Evolutionary conservation across 2,888 invertebrate species (phyloP).

Genomic region (Fissipunctia ypsillon): DNA sequence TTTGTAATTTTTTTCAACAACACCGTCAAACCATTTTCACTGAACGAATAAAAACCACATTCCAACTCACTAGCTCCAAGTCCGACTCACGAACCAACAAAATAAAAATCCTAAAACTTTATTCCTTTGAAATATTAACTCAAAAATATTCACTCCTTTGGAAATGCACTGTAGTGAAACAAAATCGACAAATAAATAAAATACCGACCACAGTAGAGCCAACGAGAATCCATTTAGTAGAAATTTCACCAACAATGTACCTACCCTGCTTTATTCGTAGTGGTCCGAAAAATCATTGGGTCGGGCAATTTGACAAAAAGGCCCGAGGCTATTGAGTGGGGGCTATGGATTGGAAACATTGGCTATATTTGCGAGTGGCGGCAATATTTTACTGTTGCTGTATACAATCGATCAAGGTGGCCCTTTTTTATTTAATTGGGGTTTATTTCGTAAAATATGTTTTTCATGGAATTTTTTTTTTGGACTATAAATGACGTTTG

Average conservation of each 20-base stretch:
- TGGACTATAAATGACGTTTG: background rate
- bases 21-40: background rate
- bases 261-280: constrained; percentile 40
- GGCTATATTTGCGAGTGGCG: constrained; percentile 26
- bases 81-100: background rate
- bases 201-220: constrained; percentile 28
- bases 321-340: constrained; percentile 35
- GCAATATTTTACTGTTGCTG: constrained; percentile 34
- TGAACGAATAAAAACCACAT: background rate
- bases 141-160: constrained; percentile 25
- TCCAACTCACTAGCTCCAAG: constrained; percentile 10
- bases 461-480: background rate
- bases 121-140: constrained; percentile 23
- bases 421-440: constrained; percentile 8
- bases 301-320: constrained; percentile 52
- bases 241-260: constrained; percentile 37
- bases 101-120: background rate
- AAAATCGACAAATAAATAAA: constrained; percentile 46
- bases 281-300: constrained; percentile 47
- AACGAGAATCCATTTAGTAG: constrained; percentile 46
- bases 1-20: background rate
- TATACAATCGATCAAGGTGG: constrained; percentile 27
- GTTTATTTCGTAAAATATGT: background rate
- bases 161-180: constrained; percentile 34
- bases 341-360: constrained; percentile 46